Evolutionary conservation across 2,888 invertebrate genomes (phyloP), one percentile per base, ranked within the genome.

Genomic region (Lithophane socia): DNA sequence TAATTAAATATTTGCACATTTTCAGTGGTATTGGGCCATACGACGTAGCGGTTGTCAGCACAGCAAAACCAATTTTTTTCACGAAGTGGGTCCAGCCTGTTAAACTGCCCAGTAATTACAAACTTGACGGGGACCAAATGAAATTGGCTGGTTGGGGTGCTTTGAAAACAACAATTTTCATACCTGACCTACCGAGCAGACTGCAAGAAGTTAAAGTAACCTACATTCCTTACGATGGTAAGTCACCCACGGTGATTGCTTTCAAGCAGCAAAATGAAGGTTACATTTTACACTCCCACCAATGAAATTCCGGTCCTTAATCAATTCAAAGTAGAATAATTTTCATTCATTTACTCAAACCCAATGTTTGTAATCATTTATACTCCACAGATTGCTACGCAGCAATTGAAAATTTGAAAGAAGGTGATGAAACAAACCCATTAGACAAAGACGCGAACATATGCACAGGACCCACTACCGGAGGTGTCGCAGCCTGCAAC

Each of bases 71-170:
- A 3, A 94, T 97, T 66, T 82, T 74, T 42, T 95, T 93, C 73
- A 94, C 94, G 16, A 92, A 93, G 52, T 92, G 92, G 82, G 92
- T 97, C 0, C 93, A 95, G 72, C 96, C 97, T 1, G 94, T 97
- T 29, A 90, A 90, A n/a, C 88, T 97, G 7, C 97, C 97, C 0
- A 89, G 87, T 44, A 90, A 92, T n/a, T 84, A 88, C 44, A 93
- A 94, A 71, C 73, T 91, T 9, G 79, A 80, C 0, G 81, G 83
- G 37, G 88, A 91, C 3, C 78, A 91, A 4, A 84, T 95, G 0
- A 93, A 90, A 47, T 89, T 97, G 12, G 92, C 95, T 42, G 97
- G 97, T 42, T 97, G 97, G 97, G 97, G 97, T 13, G 94, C 92
- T 12, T 79, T 96, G 75, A 94, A 89, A 75, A 94, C 94, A 0